Base-by-base conservation (phyloP, 2,888 invertebrate species). In the Embidobia sp. region DNA sequence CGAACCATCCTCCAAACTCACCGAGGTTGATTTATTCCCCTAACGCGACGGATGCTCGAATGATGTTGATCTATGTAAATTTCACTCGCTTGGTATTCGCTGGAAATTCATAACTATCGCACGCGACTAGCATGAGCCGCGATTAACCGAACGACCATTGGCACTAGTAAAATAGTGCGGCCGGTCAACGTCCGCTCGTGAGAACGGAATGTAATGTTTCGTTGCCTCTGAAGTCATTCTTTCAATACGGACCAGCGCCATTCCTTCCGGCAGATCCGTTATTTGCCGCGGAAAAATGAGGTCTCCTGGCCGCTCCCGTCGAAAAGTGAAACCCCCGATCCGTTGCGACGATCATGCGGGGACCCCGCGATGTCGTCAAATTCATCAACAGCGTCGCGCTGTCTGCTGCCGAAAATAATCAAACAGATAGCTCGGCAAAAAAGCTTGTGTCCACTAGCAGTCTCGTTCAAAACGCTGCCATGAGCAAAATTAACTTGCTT, bases 101-200 rank as follows among this genome's bases (percentile, higher is more conserved):
- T 77, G 55, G 77, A 67, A 77, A 77, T 77, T 72, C 72, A 77
- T 77, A 77, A 77, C 77, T 66, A 66, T 66, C 77, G 77, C 77
- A 77, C 77, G 77, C 77, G 77, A 72, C 77, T 57, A 55, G 73
- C 77, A 77, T 72, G 77, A 67, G 67, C 64, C 73, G 48, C 77
- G 72, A 77, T 77, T 73, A 77, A 77, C 72, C 63, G 66, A 77
- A 77, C 78, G 70, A 74, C 59, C 73, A 74, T 78, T 74, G 78
- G 74, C 76, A 73, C 76, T 79, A 73, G 67, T 59, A 64, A 79
- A 80, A 78, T 79, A 67, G 77, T 77, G 72, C 73, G 73, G 78
- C 72, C 80, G 82, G 82, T 82, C 82, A 82, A 81, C 72, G 82
- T 82, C 81, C 82, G 82, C 81, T 81, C 82, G 82, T 81, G 81